phyloP scores from a whole-genome alignment of 2,797 vertebrate species.

The Anas georgica region DNA sequence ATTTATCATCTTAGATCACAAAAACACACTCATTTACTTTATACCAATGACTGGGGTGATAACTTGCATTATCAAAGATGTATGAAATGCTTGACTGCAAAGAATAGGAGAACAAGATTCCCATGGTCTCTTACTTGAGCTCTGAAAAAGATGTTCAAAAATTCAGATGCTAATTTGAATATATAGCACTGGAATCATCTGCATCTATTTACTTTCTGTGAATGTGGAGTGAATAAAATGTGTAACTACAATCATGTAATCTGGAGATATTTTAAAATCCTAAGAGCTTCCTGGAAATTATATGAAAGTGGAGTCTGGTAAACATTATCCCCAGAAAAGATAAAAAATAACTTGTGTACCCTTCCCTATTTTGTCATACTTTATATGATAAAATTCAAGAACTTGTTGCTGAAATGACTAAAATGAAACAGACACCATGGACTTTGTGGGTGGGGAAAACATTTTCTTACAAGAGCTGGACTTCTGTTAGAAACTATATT shows the following conservation, averaged over 20 bases:
- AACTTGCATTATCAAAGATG: background rate
- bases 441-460: background rate
- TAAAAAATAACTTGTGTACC: background rate
- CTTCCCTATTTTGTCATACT: background rate
- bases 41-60: background rate
- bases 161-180: background rate
- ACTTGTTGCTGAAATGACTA: background rate
- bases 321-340: background rate
- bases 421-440: background rate
- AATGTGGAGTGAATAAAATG: background rate
- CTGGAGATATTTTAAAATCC: background rate
- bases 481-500: background rate
- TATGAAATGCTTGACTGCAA: background rate
- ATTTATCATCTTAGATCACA: background rate
- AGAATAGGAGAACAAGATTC: background rate
- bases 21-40: background rate
- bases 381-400: background rate
- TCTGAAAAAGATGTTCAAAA: slow-evolving; percentile 3
- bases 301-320: background rate
- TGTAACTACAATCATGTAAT: background rate
- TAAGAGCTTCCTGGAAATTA: background rate
- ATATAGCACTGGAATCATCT: background rate
- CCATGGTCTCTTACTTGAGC: background rate
- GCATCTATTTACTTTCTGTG: background rate
- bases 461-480: background rate